Evolutionary conservation across 2,888 invertebrate species (phyloP), one percentile per base, ranked within the genome.

Genomic region (Pyrrhia umbra): DNA sequence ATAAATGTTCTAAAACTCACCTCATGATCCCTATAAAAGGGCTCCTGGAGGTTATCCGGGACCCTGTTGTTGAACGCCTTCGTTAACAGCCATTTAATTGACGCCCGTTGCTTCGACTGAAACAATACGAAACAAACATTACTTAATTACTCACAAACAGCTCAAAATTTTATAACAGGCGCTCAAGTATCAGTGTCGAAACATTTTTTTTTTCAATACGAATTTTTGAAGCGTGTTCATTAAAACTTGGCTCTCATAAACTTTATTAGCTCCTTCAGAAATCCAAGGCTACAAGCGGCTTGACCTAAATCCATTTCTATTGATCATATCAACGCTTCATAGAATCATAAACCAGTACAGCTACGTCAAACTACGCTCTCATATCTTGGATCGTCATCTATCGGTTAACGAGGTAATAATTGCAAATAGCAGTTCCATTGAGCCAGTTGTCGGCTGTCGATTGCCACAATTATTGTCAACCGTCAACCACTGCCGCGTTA

Each of bases 11-110:
- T 21, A n/a, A 20, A 34, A 43, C 88, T 95, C 90, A 98, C 98
- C 96, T 98, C 98, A 95, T 98, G 97, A 95, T 98, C 98, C 89
- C 97, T 96, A 94, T 99, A 99, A 95, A 98, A 99, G 68, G 99
- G 99, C 91, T 99, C 98, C 89, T 96, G 96, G 77, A 99, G 96
- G 93, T 99, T 98, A 88, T 98, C 97, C 83, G 99, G 99, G 91
- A 97, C 98, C 95, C 97, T 96, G 95, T 98, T 98, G 96, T 98
- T 98, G 96, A 98, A 99, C 75, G 99, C 98, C 96, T 99, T 99
- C 84, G 98, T 97, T 81, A 99, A 96, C 85, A 99, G 97, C 99
- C 99, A 99, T 96, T 98, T 98, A 88, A 99, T 97, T 86, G 98
- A 98, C 88, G 98, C 98, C 94, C 98, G 96, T 94, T 99, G 98